Conservation (phyloP, 2,888 invertebrate species). For the Acleris holmiana region DNA sequence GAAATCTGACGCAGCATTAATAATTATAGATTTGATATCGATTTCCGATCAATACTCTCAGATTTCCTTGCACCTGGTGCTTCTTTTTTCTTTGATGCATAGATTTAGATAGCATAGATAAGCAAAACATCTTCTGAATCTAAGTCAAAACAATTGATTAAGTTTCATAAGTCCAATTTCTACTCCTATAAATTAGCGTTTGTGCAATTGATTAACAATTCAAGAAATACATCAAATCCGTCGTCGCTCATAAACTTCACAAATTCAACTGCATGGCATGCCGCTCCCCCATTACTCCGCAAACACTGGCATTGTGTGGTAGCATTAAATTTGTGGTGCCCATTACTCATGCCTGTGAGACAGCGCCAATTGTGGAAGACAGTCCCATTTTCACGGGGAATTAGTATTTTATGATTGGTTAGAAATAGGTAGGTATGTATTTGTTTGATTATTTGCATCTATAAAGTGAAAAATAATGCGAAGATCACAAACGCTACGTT, state of each 20-base stretch:
- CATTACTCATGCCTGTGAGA: constrained; percentile 55
- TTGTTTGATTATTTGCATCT: too few relatives aligned
- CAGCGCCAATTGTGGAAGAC: constrained; percentile 4
- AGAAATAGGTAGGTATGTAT: too few relatives aligned
- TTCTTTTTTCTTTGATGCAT: too few relatives aligned
- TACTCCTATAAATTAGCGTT: too few relatives aligned
- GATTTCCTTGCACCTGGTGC: too few relatives aligned
- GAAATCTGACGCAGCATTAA: constrained; percentile 30
- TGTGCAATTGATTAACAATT: too few relatives aligned
- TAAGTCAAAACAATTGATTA: too few relatives aligned
- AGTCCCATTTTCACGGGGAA: background rate
- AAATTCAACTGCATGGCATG: constrained; percentile 46
- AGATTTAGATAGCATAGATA: too few relatives aligned
- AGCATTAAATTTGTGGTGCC: constrained; percentile 62
- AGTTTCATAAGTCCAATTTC: too few relatives aligned
- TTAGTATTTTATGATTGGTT: background rate
- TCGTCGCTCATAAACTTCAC: background rate
- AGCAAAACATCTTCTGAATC: too few relatives aligned
- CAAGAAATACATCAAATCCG: constrained; percentile 2
- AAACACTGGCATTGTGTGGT: constrained; percentile 66
- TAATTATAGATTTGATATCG: constrained; percentile 33
- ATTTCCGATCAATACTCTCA: constrained; percentile 15
- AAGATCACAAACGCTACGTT: too few relatives aligned
- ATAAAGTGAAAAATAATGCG: too few relatives aligned
- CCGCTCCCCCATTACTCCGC: constrained; percentile 56